Percentiles rank a stretch among this genome's conserved stretches.
Evolutionary conservation across 1,140 invertebrate species (phyloP).

Genomic region (Riptortus pedestris): DNA sequence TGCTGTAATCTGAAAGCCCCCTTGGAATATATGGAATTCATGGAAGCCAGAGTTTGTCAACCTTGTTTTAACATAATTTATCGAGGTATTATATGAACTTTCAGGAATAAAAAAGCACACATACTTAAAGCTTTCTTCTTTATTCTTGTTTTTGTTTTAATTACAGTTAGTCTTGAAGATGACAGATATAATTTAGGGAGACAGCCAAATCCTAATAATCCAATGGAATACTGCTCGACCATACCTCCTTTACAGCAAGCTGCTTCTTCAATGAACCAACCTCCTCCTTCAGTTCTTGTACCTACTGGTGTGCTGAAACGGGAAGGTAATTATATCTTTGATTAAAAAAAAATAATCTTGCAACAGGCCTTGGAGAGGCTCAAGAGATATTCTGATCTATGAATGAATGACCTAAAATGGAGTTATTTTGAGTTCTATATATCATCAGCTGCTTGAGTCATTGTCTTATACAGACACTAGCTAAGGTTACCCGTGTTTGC

Average conservation of each 20-base stretch:
- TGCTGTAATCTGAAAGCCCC: slow-evolving; percentile 66
- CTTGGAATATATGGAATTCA: slow-evolving; percentile 56
- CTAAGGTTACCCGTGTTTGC: no score
- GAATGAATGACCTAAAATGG: not conserved
- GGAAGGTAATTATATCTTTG: slow-evolving; percentile 47
- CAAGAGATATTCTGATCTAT: no score
- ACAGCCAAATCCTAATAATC: slow-evolving; percentile 75
- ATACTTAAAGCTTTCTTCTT: not conserved
- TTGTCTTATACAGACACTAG: no score
- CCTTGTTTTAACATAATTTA: slow-evolving; percentile 33
- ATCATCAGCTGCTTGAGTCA: no score
- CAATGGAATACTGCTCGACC: slow-evolving; percentile 80
- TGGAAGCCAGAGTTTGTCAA: slow-evolving; percentile 52
- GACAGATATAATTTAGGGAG: slow-evolving; percentile 22
- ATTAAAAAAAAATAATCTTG: no score
- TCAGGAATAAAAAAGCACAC: not conserved
- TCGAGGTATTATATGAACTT: slow-evolving; percentile 29
- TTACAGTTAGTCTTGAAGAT: slow-evolving; percentile 20
- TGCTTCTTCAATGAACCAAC: slow-evolving; percentile 40
- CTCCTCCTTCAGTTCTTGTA: slow-evolving; percentile 68
- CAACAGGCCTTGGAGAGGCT: no score
- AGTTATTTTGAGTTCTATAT: not conserved
- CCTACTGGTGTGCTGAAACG: slow-evolving; percentile 74
- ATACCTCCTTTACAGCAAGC: slow-evolving; percentile 71
- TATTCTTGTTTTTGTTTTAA: not conserved